phyloP scores from a whole-genome alignment of 2,888 invertebrate genomes.

The Mythimna loreyi region DNA sequence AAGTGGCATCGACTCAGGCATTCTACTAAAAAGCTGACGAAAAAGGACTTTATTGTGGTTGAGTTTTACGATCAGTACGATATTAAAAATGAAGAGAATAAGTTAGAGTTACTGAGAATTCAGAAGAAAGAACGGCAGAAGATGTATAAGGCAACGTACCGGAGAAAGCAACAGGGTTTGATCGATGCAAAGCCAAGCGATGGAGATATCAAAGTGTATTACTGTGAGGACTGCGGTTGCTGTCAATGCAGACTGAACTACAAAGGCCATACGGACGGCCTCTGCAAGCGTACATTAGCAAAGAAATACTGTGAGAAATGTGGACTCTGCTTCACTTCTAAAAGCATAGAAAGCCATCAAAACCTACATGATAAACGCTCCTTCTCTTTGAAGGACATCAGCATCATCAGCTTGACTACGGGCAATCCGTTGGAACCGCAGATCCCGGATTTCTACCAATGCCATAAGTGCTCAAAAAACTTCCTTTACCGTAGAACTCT shows the following conservation, averaged over 20 bases:
- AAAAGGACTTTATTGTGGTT: constrained; percentile 56
- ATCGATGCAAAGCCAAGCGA: not conserved
- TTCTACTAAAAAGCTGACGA: constrained; percentile 31
- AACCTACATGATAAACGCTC: constrained; percentile 36
- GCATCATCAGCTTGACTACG: constrained; percentile 60
- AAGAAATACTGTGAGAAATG: constrained; percentile 68
- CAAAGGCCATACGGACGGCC: constrained; percentile 37
- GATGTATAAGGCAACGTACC: not conserved
- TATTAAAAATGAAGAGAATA: not conserved
- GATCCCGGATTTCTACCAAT: constrained; percentile 64
- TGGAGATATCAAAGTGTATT: constrained; percentile 27
- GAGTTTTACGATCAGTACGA: constrained; percentile 40
- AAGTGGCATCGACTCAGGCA: constrained; percentile 59
- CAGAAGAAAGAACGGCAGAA: not conserved
- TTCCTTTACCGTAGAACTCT: constrained; percentile 47
- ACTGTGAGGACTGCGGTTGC: constrained; percentile 54
- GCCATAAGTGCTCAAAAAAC: constrained; percentile 67
- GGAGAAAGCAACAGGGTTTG: not conserved
- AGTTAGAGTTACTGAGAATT: rapidly evolving
- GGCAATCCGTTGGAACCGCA: constrained; percentile 58
- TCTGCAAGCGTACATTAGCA: constrained; percentile 3
- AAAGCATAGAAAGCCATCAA: constrained; percentile 43
- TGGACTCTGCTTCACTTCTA: constrained; percentile 62
- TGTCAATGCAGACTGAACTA: constrained; percentile 14
- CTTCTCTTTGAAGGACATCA: constrained; percentile 64